Evolutionary conservation across 2,888 invertebrate species (phyloP), one percentile per base, ranked within the genome.

Genomic region (Cancer borealis): DNA sequence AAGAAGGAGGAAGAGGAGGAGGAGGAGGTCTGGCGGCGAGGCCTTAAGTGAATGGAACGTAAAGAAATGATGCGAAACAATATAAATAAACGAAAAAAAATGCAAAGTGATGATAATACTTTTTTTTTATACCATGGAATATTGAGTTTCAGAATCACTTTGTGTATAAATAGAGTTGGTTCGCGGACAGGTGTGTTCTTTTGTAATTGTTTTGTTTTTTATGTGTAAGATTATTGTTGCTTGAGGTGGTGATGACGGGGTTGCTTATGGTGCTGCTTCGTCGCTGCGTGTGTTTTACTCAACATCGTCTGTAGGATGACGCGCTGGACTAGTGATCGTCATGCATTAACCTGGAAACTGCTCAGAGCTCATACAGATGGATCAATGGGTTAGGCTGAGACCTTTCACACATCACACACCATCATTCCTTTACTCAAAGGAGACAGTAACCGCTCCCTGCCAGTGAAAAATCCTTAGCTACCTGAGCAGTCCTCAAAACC

Each of bases 21-120:
- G 66, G n/a, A 66, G n/a, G 66, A 66, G 66, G n/a, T 66, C 66
- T 66, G 66, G 66, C 66, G n/a, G 66, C 66, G 66, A 66, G 66
- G 21, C 66, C 6, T 66, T 66, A n/a, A 66, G n/a, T 66, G 66
- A 66, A 21, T 54, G 54, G 54, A 66, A 66, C n/a, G 66, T 66
- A 66, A 66, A 66, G 66, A 66, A 66, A 66, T 66, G n/a, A 66
- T n/a, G 66, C 66, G n/a, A 66, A 66, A 6, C 66, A 66, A 66
- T 66, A 66, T 66, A 66, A 66, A 66, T 66, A 21, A n/a, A 66
- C 6, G 66, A 66, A 66, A 66, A n/a, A 66, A 66, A 66, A 66
- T 66, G 66, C n/a, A 66, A 66, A 54, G 54, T 14, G 54, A 54
- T 54, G 17, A 54, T 54, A 54, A 54, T 54, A 66, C 66, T n/a